Evolutionary conservation across 2,888 invertebrate genomes (phyloP).

Genomic region (Alloscopus bannaensis): DNA sequence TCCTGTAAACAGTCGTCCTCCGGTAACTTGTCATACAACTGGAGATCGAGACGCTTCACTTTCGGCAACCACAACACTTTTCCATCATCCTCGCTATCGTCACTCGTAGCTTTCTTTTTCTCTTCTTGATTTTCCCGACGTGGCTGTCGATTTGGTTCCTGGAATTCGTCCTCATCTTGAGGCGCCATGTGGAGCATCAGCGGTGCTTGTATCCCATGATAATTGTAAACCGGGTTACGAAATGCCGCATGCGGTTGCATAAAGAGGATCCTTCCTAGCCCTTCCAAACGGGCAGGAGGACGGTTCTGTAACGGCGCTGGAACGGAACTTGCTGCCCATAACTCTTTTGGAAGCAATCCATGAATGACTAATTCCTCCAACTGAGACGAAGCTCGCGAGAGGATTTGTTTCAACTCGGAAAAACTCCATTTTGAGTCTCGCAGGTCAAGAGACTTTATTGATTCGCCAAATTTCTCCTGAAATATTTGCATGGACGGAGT

Average conservation of each 20-base stretch:
- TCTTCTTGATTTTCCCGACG: neutral
- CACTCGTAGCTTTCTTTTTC: neutral
- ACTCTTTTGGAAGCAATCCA: constrained; percentile 57
- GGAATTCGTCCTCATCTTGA: neutral
- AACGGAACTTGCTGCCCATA: constrained; percentile 17
- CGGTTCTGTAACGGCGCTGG: neutral
- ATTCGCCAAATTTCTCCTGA: constrained; percentile 34
- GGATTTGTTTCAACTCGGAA: constrained; percentile 48
- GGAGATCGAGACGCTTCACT: constrained; percentile 60
- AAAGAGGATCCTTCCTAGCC: constrained; percentile 21
- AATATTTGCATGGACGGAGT: constrained; percentile 60
- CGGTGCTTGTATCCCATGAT: neutral
- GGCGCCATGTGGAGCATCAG: neutral
- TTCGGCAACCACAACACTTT: constrained; percentile 57
- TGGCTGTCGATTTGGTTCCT: neutral
- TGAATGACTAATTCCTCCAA: constrained; percentile 58
- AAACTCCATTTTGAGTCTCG: constrained; percentile 64
- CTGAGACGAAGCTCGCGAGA: constrained; percentile 48
- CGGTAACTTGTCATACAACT: constrained; percentile 59
- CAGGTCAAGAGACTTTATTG: constrained; percentile 55
- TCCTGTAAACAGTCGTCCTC: constrained; percentile 53
- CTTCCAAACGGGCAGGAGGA: constrained; percentile 14
- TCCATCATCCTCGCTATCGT: constrained; percentile 24
- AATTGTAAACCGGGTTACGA: neutral
- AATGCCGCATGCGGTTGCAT: constrained; percentile 11